Evolutionary conservation across 2,113 vertebrate genomes (phyloP).

Genomic region (Cairina moschata): DNA sequence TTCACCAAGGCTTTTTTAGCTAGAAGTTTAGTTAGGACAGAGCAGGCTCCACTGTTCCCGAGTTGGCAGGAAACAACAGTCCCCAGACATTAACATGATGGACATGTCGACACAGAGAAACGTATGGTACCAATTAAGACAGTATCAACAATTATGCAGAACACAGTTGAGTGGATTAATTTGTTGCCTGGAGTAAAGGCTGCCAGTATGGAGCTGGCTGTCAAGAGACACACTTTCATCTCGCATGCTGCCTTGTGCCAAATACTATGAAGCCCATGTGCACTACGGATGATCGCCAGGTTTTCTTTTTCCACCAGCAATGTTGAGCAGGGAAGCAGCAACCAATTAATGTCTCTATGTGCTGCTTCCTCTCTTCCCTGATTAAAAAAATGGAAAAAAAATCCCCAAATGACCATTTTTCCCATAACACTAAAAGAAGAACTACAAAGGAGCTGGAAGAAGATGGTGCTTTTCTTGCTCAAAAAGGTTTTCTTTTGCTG

Average conservation of each 20-base stretch:
- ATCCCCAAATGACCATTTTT: background rate
- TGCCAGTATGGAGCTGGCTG: slow-evolving; percentile 48
- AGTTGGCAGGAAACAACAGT: slow-evolving; percentile 13
- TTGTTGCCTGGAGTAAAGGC: slow-evolving; percentile 59
- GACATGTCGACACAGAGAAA: background rate
- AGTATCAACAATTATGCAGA: slow-evolving; percentile 69
- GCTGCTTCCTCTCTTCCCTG: background rate
- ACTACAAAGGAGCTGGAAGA: background rate
- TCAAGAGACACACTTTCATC: slow-evolving; percentile 55
- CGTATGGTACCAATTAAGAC: slow-evolving; percentile 65
- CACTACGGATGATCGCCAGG: background rate
- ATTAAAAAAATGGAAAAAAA: background rate
- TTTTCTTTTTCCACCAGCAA: slow-evolving; percentile 6
- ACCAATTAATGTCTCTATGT: background rate
- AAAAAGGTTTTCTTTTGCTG: background rate
- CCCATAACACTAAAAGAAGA: background rate
- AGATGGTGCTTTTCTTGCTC: background rate
- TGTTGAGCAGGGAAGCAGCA: background rate
- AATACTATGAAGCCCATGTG: background rate
- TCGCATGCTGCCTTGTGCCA: slow-evolving; percentile 31
- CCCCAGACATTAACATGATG: slow-evolving; percentile 36
- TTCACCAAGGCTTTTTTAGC: background rate
- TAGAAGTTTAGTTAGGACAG: background rate
- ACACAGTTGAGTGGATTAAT: slow-evolving; percentile 54
- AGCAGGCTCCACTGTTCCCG: slow-evolving; percentile 17